Conservation (phyloP, 2,113 vertebrate genomes). For the Danio rerio region GRCz12tu NC_133197.1:33876001-33876500, state of each 20-base stretch:
- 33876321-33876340: neutral
- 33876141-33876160: neutral
- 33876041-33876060: no score
- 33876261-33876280: constrained; percentile 94
- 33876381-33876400: no score
- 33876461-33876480: no score
- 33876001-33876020: no score
- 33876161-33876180: neutral
- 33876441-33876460: no score
- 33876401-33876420: no score
- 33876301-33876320: neutral
- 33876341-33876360: no score
- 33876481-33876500: no score
- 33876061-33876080: neutral
- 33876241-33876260: constrained; percentile 93
- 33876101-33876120: neutral
- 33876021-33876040: no score
- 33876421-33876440: no score
- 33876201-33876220: constrained; percentile 85
- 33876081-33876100: neutral
- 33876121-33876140: neutral
- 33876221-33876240: constrained; percentile 87
- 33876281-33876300: constrained; percentile 97
- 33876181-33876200: constrained; percentile 57
- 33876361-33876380: no score